Percentiles rank a stretch among this genome's conserved stretches.
These are phyloP conservation scores for Euclidia mi DNA, from an alignment of 2,888 invertebrate genomes.

Conservation along the genomic window DNA sequence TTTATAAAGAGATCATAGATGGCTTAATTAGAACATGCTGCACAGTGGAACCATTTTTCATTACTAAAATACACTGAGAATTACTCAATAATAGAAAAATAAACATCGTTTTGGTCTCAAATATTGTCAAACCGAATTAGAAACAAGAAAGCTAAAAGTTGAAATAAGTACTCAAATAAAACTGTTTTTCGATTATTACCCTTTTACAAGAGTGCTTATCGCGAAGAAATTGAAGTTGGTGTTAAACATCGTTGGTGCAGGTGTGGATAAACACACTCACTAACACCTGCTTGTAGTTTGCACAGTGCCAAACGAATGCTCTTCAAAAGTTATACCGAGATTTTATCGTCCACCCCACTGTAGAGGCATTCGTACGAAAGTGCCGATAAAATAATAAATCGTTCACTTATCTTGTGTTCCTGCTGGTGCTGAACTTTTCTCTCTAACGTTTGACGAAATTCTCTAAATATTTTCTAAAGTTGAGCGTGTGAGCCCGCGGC, in stretches of 20 bases:
- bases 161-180: too few species aligned
- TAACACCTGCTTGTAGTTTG: slow-evolving; percentile 59
- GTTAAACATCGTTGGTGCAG: slow-evolving; percentile 65
- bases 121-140: too few species aligned
- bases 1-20: too few species aligned
- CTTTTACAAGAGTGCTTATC: slow-evolving; percentile 38
- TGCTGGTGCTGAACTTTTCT: background rate
- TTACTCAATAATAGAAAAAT: too few species aligned
- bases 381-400: slow-evolving; percentile 4
- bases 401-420: slow-evolving; percentile 4
- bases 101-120: too few species aligned
- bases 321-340: background rate
- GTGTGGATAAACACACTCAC: slow-evolving; percentile 62
- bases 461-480: slow-evolving; percentile 5
- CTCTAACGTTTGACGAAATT: background rate
- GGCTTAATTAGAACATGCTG: too few species aligned
- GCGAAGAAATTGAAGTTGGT: slow-evolving; percentile 52
- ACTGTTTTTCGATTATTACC: too few species aligned
- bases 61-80: too few species aligned
- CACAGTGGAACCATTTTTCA: too few species aligned
- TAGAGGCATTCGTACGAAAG: background rate
- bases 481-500: slow-evolving; percentile 4
- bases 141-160: too few species aligned
- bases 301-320: slow-evolving; percentile 22
- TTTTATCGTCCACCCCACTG: background rate